Percentiles rank a stretch among this genome's conserved stretches.
Conservation (phyloP, 2,888 invertebrate species). For the Leucozona laternaria region DNA sequence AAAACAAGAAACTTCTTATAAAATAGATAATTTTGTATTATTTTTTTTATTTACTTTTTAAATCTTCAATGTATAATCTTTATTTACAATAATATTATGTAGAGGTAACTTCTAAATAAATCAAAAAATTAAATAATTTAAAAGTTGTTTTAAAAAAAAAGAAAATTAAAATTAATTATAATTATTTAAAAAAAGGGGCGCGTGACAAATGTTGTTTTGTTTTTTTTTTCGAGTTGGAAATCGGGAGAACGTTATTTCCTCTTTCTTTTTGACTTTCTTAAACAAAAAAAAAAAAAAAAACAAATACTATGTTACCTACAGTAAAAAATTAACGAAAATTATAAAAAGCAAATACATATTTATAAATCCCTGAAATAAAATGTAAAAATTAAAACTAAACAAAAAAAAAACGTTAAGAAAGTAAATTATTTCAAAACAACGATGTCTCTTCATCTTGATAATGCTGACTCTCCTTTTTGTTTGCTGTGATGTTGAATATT, state of each 20-base stretch:
- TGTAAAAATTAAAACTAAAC: constrained; percentile 25
- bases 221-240: constrained; percentile 65
- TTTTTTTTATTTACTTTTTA: constrained; percentile 50
- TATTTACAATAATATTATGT: constrained; percentile 63
- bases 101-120: constrained; percentile 54
- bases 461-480: constrained; percentile 36
- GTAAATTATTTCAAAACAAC: constrained; percentile 52
- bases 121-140: constrained; percentile 69
- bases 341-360: constrained; percentile 43
- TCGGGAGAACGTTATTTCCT: constrained; percentile 19
- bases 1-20: constrained; percentile 77
- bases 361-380: constrained; percentile 74
- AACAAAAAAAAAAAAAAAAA: constrained; percentile 54
- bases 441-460: constrained; percentile 45
- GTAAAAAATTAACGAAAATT: constrained; percentile 52
- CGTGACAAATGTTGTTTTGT: constrained; percentile 8
- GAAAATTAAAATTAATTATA: constrained; percentile 33
- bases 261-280: constrained; percentile 38
- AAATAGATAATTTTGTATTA: constrained; percentile 64
- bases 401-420: constrained; percentile 41
- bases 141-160: constrained; percentile 45
- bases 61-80: constrained; percentile 62
- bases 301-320: constrained; percentile 30
- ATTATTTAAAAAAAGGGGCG: constrained; percentile 15
- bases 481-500: constrained; percentile 44